phyloP scores from a whole-genome alignment of 2,888 invertebrate genomes.

The Liodrosophila aerea region DNA sequence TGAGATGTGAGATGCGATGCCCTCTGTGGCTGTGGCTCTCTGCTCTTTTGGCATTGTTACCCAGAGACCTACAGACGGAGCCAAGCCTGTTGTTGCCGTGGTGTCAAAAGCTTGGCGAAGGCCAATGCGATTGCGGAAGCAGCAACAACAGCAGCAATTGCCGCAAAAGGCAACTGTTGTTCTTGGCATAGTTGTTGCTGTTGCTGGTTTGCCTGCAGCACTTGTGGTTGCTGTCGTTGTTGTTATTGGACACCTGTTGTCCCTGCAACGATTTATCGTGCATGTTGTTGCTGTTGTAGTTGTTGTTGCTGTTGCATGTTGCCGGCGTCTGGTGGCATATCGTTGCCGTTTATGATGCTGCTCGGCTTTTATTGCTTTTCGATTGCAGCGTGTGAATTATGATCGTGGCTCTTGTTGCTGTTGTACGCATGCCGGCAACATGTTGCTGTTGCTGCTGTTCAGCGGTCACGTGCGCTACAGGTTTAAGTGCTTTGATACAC shows the following conservation, averaged over 20 bases:
- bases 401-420: constrained; percentile 33
- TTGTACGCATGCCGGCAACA: constrained; percentile 33
- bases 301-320: constrained; percentile 40
- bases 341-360: constrained; percentile 47
- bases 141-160: constrained; percentile 25
- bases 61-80: constrained; percentile 48
- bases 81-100: constrained; percentile 10
- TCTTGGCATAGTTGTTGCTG: constrained; percentile 11
- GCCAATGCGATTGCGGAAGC: constrained; percentile 53
- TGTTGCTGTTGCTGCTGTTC: constrained; percentile 39
- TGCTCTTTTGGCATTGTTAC: constrained; percentile 42
- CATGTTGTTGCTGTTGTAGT: constrained; percentile 33
- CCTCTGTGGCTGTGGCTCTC: constrained; percentile 3
- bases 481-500: constrained; percentile 48
- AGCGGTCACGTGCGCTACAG: constrained; percentile 51
- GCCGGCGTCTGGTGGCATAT: constrained; percentile 37
- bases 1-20: neutral
- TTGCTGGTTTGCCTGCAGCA: constrained; percentile 8
- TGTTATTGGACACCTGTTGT: constrained; percentile 60
- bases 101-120: constrained; percentile 50
- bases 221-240: constrained; percentile 19
- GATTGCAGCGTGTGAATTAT: constrained; percentile 64
- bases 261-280: constrained; percentile 61
- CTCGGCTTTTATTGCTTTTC: constrained; percentile 53
- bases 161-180: constrained; percentile 45